Percentiles rank a stretch among this genome's conserved stretches.
Evolutionary conservation across 2,797 vertebrate species (phyloP).

Genomic region (Hyperoplus immaculatus): DNA sequence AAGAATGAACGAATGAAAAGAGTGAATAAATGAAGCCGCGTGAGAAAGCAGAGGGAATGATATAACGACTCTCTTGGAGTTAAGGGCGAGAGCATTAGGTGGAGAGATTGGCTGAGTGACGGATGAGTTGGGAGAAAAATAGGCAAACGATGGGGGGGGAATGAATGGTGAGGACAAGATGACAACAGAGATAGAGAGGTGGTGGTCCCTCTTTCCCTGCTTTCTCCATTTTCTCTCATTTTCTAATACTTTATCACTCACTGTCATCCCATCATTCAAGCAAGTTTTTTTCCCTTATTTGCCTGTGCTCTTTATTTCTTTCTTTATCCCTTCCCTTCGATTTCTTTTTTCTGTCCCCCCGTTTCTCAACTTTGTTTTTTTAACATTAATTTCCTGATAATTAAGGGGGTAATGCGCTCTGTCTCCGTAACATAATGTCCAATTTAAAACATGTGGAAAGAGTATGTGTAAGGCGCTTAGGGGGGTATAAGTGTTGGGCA

Average conservation of each 20-base stretch:
- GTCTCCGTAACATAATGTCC: neutral
- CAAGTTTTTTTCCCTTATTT: slow-evolving; percentile 4
- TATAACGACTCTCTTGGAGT: slow-evolving; percentile 74
- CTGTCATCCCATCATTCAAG: slow-evolving; percentile 41
- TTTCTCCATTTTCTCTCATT: slow-evolving; percentile 36
- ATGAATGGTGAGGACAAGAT: slow-evolving; percentile 73
- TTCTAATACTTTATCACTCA: slow-evolving; percentile 51
- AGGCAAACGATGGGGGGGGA: slow-evolving; percentile 44
- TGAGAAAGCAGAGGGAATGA: slow-evolving; percentile 57
- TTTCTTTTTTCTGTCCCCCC: slow-evolving; percentile 3
- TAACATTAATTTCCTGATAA: slow-evolving; percentile 27
- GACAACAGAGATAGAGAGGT: slow-evolving; percentile 76
- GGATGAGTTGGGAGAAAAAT: slow-evolving; percentile 60
- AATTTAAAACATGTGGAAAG: neutral
- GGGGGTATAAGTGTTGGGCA: no score
- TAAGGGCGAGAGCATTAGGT: slow-evolving; percentile 63
- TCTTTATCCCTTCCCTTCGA: neutral
- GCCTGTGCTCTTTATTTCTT: neutral
- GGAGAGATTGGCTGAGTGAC: slow-evolving; percentile 73
- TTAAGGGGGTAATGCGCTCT: neutral
- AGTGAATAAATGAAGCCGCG: slow-evolving; percentile 73
- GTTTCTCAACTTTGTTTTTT: slow-evolving; percentile 10
- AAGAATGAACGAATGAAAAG: slow-evolving; percentile 57
- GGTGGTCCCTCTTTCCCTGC: slow-evolving; percentile 46
- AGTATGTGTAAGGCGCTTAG: no score